A percentile compares a stretch with the other conserved stretches of the same genome.
Evolutionary conservation across 1,140 invertebrate genomes (phyloP).

Genomic region (Conus ventricosus): DNA sequence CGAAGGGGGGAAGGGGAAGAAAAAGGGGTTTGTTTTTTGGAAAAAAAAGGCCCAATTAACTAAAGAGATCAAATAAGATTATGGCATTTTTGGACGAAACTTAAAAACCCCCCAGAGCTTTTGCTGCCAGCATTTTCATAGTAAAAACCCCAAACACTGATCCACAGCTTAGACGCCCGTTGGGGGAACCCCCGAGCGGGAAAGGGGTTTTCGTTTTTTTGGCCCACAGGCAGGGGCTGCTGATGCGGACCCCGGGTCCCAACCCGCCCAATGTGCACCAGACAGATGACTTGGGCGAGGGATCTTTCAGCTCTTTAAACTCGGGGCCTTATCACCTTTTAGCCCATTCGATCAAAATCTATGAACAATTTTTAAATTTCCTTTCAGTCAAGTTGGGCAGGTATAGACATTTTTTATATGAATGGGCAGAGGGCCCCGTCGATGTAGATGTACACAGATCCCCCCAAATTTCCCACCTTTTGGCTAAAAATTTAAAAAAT

Average conservation of each 20-base stretch:
- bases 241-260: conserved; percentile 66
- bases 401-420: too few relatives aligned
- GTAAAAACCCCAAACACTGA: conserved; percentile 71
- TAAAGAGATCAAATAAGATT: too few relatives aligned
- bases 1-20: too few relatives aligned
- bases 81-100: neutral
- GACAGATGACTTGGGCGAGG: conserved; percentile 71
- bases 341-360: too few relatives aligned
- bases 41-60: too few relatives aligned
- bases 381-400: too few relatives aligned
- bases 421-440: too few relatives aligned
- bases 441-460: too few relatives aligned
- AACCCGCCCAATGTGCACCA: conserved; percentile 69
- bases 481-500: too few relatives aligned
- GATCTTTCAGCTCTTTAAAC: conserved; percentile 71
- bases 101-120: neutral
- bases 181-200: conserved; percentile 68
- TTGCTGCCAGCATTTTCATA: conserved; percentile 50
- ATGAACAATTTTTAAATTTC: too few relatives aligned
- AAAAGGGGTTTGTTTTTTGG: too few relatives aligned
- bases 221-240: conserved; percentile 72
- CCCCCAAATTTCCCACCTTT: too few relatives aligned
- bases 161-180: conserved; percentile 70
- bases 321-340: conserved; percentile 71
- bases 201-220: conserved; percentile 66